These are phyloP conservation scores for Euplagia quadripunctaria DNA, from an alignment of 2,888 invertebrate species.

Conservation along the genomic window DNA sequence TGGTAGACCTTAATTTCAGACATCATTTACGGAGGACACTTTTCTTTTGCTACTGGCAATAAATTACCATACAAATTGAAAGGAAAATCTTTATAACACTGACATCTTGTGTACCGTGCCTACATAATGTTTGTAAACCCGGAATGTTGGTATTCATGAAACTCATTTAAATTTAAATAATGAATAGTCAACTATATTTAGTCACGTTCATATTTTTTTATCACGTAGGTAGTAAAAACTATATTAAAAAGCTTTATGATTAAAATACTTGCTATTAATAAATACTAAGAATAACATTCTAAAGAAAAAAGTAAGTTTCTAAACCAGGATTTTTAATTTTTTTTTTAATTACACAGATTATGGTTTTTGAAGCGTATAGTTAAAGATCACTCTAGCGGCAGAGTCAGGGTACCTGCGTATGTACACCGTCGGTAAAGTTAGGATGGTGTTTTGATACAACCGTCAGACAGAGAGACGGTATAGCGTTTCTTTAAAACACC, in stretches of 20 bases:
- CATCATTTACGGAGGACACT: conserved; percentile 8
- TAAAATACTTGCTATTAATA: no score
- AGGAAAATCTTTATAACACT: conserved; percentile 4
- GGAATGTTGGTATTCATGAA: neutral
- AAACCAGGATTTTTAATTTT: no score
- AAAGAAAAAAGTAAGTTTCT: no score
- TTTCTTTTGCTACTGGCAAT: conserved; percentile 14
- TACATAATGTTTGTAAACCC: neutral
- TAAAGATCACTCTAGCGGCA: neutral
- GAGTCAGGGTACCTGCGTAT: neutral
- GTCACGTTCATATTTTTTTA: neutral
- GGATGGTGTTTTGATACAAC: neutral
- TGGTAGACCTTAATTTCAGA: conserved; percentile 11
- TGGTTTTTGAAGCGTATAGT: neutral
- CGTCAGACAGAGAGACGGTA: neutral
- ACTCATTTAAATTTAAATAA: neutral
- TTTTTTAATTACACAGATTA: no score
- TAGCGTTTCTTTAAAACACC: neutral
- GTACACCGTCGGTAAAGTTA: neutral
- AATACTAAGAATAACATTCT: no score
- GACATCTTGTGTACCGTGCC: conserved; percentile 3
- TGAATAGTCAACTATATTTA: neutral
- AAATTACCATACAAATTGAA: conserved; percentile 15
- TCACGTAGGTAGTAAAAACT: neutral
- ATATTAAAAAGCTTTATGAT: no score